Base-by-base conservation (phyloP, 53 echinoderm and acorn worm species). In the Crossaster papposus region DNA sequence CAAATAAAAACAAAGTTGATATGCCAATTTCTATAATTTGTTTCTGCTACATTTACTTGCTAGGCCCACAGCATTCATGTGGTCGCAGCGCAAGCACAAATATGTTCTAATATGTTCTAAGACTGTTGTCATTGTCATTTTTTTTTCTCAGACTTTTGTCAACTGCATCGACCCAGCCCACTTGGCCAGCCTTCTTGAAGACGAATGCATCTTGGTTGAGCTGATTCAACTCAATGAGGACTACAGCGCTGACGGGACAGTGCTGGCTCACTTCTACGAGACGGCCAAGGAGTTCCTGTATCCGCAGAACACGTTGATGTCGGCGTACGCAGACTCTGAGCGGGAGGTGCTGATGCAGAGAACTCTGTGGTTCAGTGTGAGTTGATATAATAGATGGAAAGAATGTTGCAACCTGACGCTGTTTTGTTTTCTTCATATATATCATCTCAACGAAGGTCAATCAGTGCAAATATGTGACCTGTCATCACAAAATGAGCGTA, bases 281-380 rank as follows among this genome's bases (percentile, higher is more conserved):
- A 53, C 90, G 11, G 93, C 95, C 3, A 91, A 93, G 79, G 95
- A 95, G 30, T 99, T 99, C 74, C 90, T 99, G 37, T 99, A 96
- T 74, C 99, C 99, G 6, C 93, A 93, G 76, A 89, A 94, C 31
- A 87, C 87, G 23, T 73, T 99, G 68, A 90, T 95, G 30, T 96
- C 99, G 6, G 85, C 93, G 2, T 99, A 96, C 52, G 92, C 96
- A 3, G 95, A 94, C 70, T 91, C 96, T 4, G 99, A 96, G 32
- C 83, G 96, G 34, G 99, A 96, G 76, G 91, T 99, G 4, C 82
- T 99, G 58, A 93, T 99, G 93, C 83, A 93, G 64, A 81, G 93
- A 80, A 95, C 93, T 18, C 72, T 95, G 24, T 96, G 96, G 95
- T 99, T 99, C 51, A 94, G 94, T 86, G 99, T 99, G 92, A 99